phyloP scores from a whole-genome alignment of 2,888 invertebrate species.

The Frankliniella fusca region DNA sequence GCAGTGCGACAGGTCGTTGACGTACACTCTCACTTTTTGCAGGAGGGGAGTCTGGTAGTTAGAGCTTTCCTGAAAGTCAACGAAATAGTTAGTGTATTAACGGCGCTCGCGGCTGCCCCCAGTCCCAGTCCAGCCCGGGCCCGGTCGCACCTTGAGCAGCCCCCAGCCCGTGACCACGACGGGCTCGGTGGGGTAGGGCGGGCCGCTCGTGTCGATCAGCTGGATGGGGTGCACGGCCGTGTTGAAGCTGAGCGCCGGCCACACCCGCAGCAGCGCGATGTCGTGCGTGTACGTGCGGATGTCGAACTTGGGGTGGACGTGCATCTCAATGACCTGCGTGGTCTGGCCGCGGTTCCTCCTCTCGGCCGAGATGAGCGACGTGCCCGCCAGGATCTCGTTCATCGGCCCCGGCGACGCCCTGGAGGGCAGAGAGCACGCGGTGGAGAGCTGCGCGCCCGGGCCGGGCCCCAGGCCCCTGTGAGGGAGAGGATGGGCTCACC shows the following conservation, averaged over 20 bases:
- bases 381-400: constrained; percentile 3
- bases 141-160: neutral
- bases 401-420: neutral
- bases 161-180: constrained; percentile 14
- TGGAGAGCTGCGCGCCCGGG: neutral
- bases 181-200: constrained; percentile 5
- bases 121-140: neutral
- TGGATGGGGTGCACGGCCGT: constrained; percentile 2
- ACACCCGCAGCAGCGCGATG: neutral
- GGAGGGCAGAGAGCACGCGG: neutral
- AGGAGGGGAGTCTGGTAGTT: constrained; percentile 32
- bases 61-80: neutral
- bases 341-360: neutral
- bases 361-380: neutral
- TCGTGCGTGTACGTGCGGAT: neutral
- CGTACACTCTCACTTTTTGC: constrained; percentile 37
- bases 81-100: neutral
- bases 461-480: neutral
- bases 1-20: constrained; percentile 36
- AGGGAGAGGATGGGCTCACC: neutral
- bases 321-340: neutral
- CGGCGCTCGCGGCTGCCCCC: neutral
- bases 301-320: constrained; percentile 12
- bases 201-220: neutral
- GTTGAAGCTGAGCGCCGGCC: neutral